These are phyloP conservation scores for Xiphophorus hellerii DNA, from an alignment of 2,113 vertebrate species.

Conservation along the genomic window DNA sequence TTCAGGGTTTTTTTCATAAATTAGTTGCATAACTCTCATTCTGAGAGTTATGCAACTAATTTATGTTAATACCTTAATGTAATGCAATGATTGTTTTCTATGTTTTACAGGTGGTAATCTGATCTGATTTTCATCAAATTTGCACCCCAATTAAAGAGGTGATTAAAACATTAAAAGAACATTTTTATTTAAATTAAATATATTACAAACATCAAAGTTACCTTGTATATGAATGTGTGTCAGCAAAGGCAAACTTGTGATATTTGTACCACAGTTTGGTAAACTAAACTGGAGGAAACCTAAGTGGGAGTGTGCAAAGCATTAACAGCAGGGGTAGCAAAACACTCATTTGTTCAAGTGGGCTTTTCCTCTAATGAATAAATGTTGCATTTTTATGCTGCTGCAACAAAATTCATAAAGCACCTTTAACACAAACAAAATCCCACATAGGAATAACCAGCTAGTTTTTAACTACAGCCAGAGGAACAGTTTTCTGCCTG, in stretches of 20 bases:
- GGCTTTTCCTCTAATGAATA: neutral
- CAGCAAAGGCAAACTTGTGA: too few species aligned
- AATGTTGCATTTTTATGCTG: neutral
- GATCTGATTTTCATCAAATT: neutral
- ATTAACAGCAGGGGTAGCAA: too few species aligned
- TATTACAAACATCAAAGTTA: too few species aligned
- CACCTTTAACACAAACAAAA: constrained; percentile 41
- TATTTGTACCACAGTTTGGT: too few species aligned
- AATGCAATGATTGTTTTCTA: too few species aligned
- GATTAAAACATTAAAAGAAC: neutral
- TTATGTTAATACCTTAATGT: neutral
- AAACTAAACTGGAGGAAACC: too few species aligned
- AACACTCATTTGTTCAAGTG: too few species aligned
- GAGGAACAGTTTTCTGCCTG: constrained; percentile 65
- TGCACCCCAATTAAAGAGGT: neutral
- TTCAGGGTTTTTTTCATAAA: constrained; percentile 29
- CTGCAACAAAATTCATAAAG: constrained; percentile 43
- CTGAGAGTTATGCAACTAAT: neutral
- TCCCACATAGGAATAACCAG: constrained; percentile 25
- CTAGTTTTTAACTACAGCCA: constrained; percentile 32
- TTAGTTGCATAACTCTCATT: constrained; percentile 23
- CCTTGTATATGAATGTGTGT: too few species aligned
- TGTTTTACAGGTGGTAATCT: neutral
- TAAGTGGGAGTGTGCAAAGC: too few species aligned
- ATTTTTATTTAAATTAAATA: too few species aligned